Evolutionary conservation across 2,888 invertebrate genomes (phyloP).

Genomic region (Piscicola geometra): DNA sequence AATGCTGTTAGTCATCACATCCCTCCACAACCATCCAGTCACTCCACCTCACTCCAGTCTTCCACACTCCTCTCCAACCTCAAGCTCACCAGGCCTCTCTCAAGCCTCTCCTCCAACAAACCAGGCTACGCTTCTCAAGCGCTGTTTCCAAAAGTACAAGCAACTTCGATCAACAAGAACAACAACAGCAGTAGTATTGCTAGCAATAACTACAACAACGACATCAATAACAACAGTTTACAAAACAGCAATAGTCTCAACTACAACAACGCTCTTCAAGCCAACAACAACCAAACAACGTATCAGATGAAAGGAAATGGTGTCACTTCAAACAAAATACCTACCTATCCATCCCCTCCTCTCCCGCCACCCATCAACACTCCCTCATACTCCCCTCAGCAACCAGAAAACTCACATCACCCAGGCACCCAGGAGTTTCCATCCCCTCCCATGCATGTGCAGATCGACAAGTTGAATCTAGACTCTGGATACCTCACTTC

Average conservation of each 20-base stretch:
- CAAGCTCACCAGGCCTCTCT: background rate
- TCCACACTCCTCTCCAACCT: background rate
- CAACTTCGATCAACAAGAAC: background rate
- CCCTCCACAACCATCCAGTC: background rate
- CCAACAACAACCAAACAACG: too few species aligned
- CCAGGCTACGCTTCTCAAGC: slow-evolving; percentile 36
- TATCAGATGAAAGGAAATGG: background rate
- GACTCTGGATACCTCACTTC: background rate
- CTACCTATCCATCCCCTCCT: background rate
- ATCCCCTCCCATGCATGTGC: slow-evolving; percentile 3
- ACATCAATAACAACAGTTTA: background rate
- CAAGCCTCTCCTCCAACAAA: background rate
- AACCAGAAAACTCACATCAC: too few species aligned
- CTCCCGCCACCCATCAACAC: background rate
- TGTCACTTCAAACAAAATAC: background rate
- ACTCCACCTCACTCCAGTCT: background rate
- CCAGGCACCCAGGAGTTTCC: background rate
- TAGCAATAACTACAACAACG: background rate
- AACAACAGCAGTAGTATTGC: background rate
- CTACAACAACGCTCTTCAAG: too few species aligned
- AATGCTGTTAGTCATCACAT: background rate
- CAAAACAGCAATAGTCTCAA: background rate
- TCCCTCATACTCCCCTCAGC: background rate
- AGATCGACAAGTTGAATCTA: background rate
- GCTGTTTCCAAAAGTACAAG: slow-evolving; percentile 30